A percentile compares a stretch with the other conserved stretches of the same genome.
These are phyloP conservation scores for Myotis planiceps DNA, from an alignment of 2,797 vertebrate genomes.

Conservation along the genomic window DNA sequence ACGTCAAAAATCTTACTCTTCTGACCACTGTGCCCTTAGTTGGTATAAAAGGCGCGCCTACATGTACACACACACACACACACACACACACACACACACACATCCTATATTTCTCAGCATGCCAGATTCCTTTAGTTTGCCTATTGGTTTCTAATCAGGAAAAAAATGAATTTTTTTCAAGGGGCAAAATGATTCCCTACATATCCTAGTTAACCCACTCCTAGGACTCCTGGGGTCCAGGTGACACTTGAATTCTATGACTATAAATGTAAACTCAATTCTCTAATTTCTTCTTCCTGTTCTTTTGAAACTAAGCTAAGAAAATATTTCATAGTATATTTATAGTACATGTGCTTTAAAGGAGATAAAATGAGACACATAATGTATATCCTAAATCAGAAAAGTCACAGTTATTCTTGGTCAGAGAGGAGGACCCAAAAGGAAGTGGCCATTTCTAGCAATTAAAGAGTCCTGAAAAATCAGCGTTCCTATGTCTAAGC, in stretches of 20 bases:
- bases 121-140: not conserved
- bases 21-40: not conserved
- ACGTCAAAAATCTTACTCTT: not conserved
- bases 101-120: not conserved
- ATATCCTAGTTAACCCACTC: not conserved
- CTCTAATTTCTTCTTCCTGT: not conserved
- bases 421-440: not conserved
- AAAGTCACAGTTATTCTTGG: not conserved
- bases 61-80: not conserved
- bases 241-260: not conserved
- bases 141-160: not conserved
- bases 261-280: not conserved
- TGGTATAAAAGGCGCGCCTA: not conserved
- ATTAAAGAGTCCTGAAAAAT: not conserved
- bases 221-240: not conserved
- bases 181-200: not conserved
- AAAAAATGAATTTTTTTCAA: slow-evolving; percentile 6
- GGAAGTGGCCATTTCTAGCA: not conserved
- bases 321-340: not conserved
- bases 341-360: not conserved
- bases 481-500: not conserved
- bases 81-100: not conserved
- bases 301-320: slow-evolving; percentile 26
- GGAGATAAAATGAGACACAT: not conserved
- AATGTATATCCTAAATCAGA: not conserved